Percentiles rank a stretch among this genome's conserved stretches.
phyloP scores from a whole-genome alignment of 2,888 invertebrate species.

The Mythimna pallens region DNA sequence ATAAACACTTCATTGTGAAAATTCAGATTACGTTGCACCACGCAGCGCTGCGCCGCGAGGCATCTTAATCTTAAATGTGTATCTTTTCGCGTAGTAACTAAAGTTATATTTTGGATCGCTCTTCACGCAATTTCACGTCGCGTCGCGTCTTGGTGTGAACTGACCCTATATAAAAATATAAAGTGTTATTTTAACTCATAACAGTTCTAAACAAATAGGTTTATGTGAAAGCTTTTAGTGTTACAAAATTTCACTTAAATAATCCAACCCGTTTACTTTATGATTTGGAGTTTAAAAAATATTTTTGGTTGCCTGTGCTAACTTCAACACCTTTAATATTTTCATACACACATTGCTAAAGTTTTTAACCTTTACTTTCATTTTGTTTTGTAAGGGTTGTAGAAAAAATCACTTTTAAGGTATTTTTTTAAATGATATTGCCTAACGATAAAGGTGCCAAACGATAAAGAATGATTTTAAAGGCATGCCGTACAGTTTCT shows the following conservation, averaged over 20 bases:
- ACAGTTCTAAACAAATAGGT: conserved; percentile 5
- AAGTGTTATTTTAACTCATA: conserved; percentile 1
- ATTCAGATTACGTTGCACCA: no score
- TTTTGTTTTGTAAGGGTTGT: not conserved
- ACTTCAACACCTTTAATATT: conserved; percentile 5
- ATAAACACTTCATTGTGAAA: no score
- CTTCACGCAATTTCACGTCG: no score
- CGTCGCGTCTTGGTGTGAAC: no score
- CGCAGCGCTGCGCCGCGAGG: no score
- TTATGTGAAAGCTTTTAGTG: conserved; percentile 43
- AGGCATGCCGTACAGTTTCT: no score
- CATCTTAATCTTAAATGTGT: no score
- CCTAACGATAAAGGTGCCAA: no score
- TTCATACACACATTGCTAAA: not conserved
- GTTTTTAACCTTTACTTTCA: not conserved
- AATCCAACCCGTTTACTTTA: conserved; percentile 25
- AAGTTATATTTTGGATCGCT: no score
- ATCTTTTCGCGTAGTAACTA: no score
- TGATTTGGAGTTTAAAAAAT: conserved; percentile 5
- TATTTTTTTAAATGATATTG: no score
- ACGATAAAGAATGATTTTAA: no score
- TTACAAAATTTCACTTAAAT: conserved; percentile 8
- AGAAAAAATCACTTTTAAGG: not conserved
- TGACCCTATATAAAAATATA: not conserved
- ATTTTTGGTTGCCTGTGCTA: not conserved